Percentiles rank a stretch among this genome's conserved stretches.
Evolutionary conservation across 2,888 invertebrate genomes (phyloP).

Genomic region (Megaustenia siamemsis): DNA sequence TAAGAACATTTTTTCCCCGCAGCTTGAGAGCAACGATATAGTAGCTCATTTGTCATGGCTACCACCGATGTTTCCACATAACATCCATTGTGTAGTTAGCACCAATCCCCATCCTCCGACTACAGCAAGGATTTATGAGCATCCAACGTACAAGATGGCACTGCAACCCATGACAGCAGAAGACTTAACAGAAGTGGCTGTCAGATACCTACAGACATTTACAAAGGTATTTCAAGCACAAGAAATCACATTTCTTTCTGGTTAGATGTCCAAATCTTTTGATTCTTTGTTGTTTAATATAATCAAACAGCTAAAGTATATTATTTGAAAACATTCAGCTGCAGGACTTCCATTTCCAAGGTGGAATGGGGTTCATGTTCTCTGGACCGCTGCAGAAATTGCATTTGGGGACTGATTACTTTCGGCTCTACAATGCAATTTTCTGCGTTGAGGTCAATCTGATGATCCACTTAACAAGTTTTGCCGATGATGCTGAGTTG

Average conservation of each 20-base stretch:
- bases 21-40: constrained; percentile 63
- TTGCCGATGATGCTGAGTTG: no score
- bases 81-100: constrained; percentile 71
- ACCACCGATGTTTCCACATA: constrained; percentile 69
- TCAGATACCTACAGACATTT: constrained; percentile 65
- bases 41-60: constrained; percentile 70
- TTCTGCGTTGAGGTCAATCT: no score
- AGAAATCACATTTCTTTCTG: no score
- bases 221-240: constrained; percentile 68
- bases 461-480: no score
- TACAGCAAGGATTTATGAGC: constrained; percentile 64
- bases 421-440: no score
- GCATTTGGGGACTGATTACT: no score
- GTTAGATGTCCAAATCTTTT: no score
- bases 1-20: no score
- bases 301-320: background rate
- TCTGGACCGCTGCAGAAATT: no score
- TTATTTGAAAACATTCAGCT: background rate
- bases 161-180: constrained; percentile 61
- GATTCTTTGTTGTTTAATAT: no score
- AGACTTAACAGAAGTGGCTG: constrained; percentile 63
- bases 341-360: no score
- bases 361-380: no score
- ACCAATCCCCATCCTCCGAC: constrained; percentile 66
- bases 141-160: constrained; percentile 60